Conservation (phyloP, 2,888 invertebrate species). For the Drosophila multiciliata region DNA sequence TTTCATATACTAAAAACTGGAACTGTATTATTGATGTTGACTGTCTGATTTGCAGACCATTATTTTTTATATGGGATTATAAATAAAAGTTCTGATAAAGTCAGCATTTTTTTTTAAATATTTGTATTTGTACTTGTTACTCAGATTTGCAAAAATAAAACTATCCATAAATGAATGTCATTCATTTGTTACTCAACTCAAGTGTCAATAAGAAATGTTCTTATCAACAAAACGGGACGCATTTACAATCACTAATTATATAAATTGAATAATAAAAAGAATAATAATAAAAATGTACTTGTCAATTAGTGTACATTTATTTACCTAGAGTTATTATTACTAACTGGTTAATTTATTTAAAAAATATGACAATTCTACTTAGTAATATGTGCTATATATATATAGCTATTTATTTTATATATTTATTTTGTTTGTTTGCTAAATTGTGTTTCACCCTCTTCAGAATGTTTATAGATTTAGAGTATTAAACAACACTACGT, state of each 20-base stretch:
- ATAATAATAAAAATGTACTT: background rate
- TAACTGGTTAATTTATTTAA: background rate
- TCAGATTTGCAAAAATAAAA: background rate
- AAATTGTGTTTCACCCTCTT: background rate
- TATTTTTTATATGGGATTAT: background rate
- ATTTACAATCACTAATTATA: background rate
- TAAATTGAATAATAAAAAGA: background rate
- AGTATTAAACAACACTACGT: background rate
- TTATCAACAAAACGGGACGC: background rate
- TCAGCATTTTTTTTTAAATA: background rate
- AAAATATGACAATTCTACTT: background rate
- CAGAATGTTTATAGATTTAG: background rate
- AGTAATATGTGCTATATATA: too few relatives aligned
- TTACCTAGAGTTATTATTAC: background rate
- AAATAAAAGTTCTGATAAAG: background rate
- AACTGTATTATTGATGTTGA: background rate
- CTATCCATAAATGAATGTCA: background rate
- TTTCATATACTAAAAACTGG: background rate
- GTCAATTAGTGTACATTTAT: too few relatives aligned
- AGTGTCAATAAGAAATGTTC: background rate
- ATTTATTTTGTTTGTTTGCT: background rate
- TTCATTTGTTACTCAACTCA: constrained; percentile 6
- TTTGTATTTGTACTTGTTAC: background rate
- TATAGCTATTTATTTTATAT: background rate
- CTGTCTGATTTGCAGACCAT: background rate